These are phyloP conservation scores for Chrysopilus asiliformis DNA, from an alignment of 2,888 invertebrate species.

Conservation along the genomic window DNA sequence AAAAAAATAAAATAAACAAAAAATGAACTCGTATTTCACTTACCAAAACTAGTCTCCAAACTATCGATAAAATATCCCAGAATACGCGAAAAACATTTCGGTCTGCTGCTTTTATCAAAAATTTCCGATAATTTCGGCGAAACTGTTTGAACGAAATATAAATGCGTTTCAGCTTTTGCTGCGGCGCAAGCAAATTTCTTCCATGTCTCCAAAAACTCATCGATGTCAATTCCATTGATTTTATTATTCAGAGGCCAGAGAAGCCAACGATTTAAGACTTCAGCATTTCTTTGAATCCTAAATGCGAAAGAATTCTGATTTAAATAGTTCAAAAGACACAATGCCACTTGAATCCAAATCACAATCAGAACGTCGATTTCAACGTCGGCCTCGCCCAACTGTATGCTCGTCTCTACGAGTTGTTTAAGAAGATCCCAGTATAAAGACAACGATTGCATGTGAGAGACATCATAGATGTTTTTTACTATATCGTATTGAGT, in stretches of 20 bases:
- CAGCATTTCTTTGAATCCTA: slow-evolving; percentile 20
- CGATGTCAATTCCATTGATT: background rate
- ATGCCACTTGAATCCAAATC: slow-evolving; percentile 26
- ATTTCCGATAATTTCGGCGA: no score
- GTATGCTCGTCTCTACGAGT: slow-evolving; percentile 21
- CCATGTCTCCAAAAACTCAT: slow-evolving; percentile 25
- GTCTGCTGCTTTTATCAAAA: background rate
- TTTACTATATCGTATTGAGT: background rate
- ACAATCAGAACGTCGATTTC: slow-evolving; percentile 21
- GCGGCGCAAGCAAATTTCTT: slow-evolving; percentile 22
- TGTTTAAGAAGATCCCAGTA: slow-evolving; percentile 17
- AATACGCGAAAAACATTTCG: slow-evolving; percentile 3
- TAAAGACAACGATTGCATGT: background rate
- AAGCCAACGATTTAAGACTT: slow-evolving; percentile 25
- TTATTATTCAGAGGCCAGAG: slow-evolving; percentile 27
- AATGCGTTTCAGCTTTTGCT: slow-evolving; percentile 20
- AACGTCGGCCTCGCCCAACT: slow-evolving; percentile 22
- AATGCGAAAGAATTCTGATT: slow-evolving; percentile 20
- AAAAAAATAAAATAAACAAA: no score
- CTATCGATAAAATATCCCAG: slow-evolving; percentile 5
- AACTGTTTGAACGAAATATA: no score
- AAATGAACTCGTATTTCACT: slow-evolving; percentile 7
- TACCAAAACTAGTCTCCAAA: slow-evolving; percentile 9
- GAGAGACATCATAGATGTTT: background rate
- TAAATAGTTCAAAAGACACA: slow-evolving; percentile 19